A percentile compares a stretch with the other conserved stretches of the same genome.
Conservation (phyloP, 2,888 invertebrate genomes). For the Esperia sulphurella region DNA sequence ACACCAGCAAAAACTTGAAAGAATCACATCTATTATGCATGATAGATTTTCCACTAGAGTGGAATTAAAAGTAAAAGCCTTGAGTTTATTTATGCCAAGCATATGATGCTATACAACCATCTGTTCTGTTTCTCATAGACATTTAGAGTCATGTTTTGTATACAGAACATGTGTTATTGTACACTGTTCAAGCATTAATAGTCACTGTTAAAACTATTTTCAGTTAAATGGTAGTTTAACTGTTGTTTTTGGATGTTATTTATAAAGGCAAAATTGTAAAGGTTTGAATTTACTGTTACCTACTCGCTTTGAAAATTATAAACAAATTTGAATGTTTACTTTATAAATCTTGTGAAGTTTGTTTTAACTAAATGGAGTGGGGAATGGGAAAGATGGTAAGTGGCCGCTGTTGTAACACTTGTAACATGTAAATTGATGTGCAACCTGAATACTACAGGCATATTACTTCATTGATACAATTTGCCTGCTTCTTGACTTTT, state of each 20-base stretch:
- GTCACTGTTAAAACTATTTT: background rate
- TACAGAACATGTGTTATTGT: background rate
- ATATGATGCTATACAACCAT: background rate
- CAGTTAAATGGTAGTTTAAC: too few relatives aligned
- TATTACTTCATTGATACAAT: too few relatives aligned
- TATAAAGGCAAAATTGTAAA: background rate
- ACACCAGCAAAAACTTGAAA: background rate
- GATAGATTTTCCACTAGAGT: constrained; percentile 3
- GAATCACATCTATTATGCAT: constrained; percentile 3
- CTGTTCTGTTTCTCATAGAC: constrained; percentile 7
- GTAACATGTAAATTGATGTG: too few relatives aligned
- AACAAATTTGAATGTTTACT: background rate
- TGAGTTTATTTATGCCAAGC: background rate
- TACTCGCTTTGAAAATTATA: background rate
- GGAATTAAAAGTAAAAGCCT: constrained; percentile 3
- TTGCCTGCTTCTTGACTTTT: too few relatives aligned
- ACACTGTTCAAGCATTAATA: background rate
- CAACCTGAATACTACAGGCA: too few relatives aligned
- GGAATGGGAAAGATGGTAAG: too few relatives aligned
- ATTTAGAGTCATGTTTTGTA: constrained; percentile 2
- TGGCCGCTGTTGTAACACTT: too few relatives aligned
- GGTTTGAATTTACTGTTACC: background rate
- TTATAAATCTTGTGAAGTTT: too few relatives aligned
- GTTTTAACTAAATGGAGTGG: too few relatives aligned
- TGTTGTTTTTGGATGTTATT: background rate